Evolutionary conservation across 2,797 vertebrate genomes (phyloP), one percentile per base, ranked within the genome.

Genomic region (Diglossa cyanea): DNA sequence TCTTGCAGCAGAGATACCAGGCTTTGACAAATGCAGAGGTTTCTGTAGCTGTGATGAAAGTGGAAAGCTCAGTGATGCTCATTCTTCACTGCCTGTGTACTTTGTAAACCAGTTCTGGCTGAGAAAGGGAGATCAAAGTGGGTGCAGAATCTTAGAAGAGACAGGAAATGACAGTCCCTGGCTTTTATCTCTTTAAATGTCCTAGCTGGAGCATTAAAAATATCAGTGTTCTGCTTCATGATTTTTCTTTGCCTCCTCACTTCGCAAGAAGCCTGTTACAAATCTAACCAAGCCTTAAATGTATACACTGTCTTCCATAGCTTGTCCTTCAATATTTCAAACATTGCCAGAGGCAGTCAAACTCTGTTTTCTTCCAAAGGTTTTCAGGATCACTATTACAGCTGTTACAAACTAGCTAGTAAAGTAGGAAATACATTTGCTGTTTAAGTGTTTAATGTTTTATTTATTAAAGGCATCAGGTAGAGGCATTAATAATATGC

Each of bases 41-140:
- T 96, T 91, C 75, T 77, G 40, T 74, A 80, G 60, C 88, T 73
- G 90, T 86, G 81, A 86, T 89, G 57, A 85, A 94, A 88, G 73
- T 35, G 19, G 42, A 63, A 63, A 57, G 53, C 71, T 89, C 71
- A 42, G 74, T 24, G 66, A 58, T 86, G 67, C 62, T 82, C 54
- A n/a, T 86, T 93, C 91, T 70, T 95, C 77, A 76, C 74, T 62
- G 66, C 74, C 60, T 88, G 7, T 33, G 48, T 77, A 50, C 86
- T 90, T 80, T 58, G 88, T 94, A 91, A 92, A 92, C 83, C 61
- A 25, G 40, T 68, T 93, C 61, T 42, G 1, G 0, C 28, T 24
- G 67, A 65, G 78, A 71, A 74, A 71, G 31, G 53, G 53, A 91
- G 76, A 72, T 42, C 57, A 70, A 76, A 73, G 48, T 26, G 28